A percentile compares a stretch with the other conserved stretches of the same genome.
These are phyloP conservation scores for Amazona guildingii DNA, from an alignment of 2,113 vertebrate genomes.

Conservation along the genomic window DNA sequence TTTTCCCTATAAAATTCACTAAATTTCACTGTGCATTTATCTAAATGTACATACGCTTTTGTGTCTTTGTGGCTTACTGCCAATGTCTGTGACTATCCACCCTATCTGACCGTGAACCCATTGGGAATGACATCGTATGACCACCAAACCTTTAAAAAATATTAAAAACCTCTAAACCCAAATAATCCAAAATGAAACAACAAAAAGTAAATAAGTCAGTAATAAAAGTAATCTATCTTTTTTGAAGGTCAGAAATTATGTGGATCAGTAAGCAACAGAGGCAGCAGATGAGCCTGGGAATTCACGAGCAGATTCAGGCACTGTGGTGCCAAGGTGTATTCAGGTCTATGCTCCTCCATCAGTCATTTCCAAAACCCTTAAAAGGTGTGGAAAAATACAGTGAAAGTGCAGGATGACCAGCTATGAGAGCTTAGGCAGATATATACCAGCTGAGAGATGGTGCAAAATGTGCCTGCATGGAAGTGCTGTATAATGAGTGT, in stretches of 20 bases:
- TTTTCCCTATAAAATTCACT: neutral
- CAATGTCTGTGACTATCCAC: neutral
- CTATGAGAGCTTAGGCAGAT: neutral
- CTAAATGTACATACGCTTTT: rapidly evolving
- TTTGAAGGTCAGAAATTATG: neutral
- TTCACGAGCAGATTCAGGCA: neutral
- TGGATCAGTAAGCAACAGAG: neutral
- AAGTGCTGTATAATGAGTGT: neutral
- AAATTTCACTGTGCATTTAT: neutral
- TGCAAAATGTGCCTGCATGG: rapidly evolving
- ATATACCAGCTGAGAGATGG: neutral
- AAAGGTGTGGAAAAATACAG: neutral
- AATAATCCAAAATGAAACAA: neutral
- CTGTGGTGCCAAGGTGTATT: rapidly evolving
- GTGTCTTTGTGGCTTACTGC: neutral
- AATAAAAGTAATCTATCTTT: neutral
- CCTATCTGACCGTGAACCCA: neutral
- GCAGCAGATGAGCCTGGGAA: neutral
- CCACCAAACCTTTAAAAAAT: neutral
- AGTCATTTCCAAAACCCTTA: neutral
- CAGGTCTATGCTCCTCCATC: neutral
- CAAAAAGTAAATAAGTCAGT: neutral
- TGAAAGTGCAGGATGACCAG: neutral
- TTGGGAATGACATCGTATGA: neutral
- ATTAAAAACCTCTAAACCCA: neutral